These are phyloP conservation scores for Oncorhynchus masou DNA, from an alignment of 2,113 vertebrate species.

Conservation along the genomic window DNA sequence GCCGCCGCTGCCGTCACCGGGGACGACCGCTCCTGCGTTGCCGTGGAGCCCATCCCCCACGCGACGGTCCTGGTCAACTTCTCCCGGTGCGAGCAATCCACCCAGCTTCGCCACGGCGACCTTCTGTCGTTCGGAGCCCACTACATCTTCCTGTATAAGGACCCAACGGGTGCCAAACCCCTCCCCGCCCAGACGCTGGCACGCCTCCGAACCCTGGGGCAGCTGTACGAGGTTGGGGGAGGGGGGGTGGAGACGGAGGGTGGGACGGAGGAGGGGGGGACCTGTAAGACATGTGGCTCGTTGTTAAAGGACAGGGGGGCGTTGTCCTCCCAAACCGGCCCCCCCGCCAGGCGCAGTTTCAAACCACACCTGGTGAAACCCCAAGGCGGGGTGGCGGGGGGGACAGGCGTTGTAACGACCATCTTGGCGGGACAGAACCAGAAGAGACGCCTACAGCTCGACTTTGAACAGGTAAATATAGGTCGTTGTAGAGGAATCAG, in stretches of 20 bases:
- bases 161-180: constrained; percentile 81
- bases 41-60: constrained; percentile 78
- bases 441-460: constrained; percentile 81
- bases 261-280: background rate
- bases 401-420: background rate
- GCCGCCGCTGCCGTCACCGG: constrained; percentile 35
- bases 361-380: constrained; percentile 53
- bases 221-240: constrained; percentile 47
- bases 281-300: constrained; percentile 81
- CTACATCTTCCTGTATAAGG: constrained; percentile 94
- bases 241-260: constrained; percentile 53
- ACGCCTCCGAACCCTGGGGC: constrained; percentile 75
- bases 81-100: constrained; percentile 75
- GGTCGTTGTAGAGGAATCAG: too few species aligned
- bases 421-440: constrained; percentile 30
- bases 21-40: constrained; percentile 56
- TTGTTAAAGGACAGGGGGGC: constrained; percentile 61
- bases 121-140: constrained; percentile 90
- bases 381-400: constrained; percentile 19
- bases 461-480: constrained; percentile 76
- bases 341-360: constrained; percentile 47
- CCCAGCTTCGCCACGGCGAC: constrained; percentile 85
- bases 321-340: constrained; percentile 12
- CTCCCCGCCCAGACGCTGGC: constrained; percentile 83
- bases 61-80: constrained; percentile 86